Evolutionary conservation across 2,888 invertebrate species (phyloP).

Genomic region (Drosophila mercatorum): DNA sequence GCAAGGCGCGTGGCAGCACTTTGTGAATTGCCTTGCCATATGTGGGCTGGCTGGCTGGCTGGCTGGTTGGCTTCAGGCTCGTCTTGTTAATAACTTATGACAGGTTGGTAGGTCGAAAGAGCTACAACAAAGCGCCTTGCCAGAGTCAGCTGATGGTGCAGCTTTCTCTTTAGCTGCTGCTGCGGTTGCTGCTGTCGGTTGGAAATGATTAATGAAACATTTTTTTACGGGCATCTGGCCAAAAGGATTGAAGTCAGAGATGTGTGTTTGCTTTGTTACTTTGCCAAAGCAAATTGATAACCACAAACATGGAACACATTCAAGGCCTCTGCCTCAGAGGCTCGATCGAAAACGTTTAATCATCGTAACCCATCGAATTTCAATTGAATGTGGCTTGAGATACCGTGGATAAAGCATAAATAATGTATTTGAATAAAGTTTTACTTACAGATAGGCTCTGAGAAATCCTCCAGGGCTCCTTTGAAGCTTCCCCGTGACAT

Average conservation of each 20-base stretch:
- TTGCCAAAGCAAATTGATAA: conserved; percentile 38
- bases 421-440: conserved; percentile 3
- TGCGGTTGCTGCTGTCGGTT: conserved; percentile 37
- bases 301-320: conserved; percentile 17
- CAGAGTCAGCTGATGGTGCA: conserved; percentile 24
- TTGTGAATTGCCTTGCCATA: conserved; percentile 62
- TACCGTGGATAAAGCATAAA: conserved; percentile 5
- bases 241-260: conserved; percentile 56
- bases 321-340: conserved; percentile 7
- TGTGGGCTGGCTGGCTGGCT: conserved; percentile 37
- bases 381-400: conserved; percentile 9
- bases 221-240: conserved; percentile 63
- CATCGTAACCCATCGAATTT: conserved; percentile 10
- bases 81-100: conserved; percentile 76
- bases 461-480: neutral
- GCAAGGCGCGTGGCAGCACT: conserved; percentile 49
- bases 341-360: conserved; percentile 38
- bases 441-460: neutral
- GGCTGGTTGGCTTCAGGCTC: conserved; percentile 42
- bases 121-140: conserved; percentile 29
- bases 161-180: conserved; percentile 6
- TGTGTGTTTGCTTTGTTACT: conserved; percentile 31
- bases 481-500: neutral
- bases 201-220: conserved; percentile 72
- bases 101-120: conserved; percentile 43